Evolutionary conservation across 1,140 invertebrate species (phyloP), one percentile per base, ranked within the genome.

Genomic region (Temnothorax curvispinosus): DNA sequence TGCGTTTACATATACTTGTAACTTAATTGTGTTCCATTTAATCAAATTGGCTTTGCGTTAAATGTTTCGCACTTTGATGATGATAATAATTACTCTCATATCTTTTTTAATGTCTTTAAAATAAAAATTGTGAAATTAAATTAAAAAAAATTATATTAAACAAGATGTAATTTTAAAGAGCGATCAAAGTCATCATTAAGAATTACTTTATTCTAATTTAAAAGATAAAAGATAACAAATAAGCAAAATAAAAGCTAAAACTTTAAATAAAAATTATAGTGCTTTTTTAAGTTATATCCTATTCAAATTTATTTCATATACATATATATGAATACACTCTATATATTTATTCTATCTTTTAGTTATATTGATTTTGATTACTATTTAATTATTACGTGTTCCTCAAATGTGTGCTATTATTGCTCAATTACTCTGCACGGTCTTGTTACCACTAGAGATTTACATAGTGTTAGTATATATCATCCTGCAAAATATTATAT

Each of bases 1-100:
- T 47, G 27, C 69, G 47, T 60, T 58, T 74, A 74, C 67, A 84
- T 75, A 58, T 60, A 74, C n/a, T 50, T 50, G 69, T 44, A 41
- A 47, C 18, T 74, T 38, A 60, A 75, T 75, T 84, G 52, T 47
- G 58, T 38, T 60, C 27, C 58, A 60, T 50, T 58, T 60, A 84
- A 75, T 35, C 5, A 35, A 21, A 84, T 74, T 84, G 60, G 56
- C n/a, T 74, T 47, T 50, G n/a, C n/a, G 27, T 27, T 47, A 84
- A 74, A 35, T 81, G 9, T 65, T 65, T 78, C 13, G 18, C 41
- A 65, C 11, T 1, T 35, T 50, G 8, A 44, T 18, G 13, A 47
- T 44, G 18, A 38, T 75, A 75, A 56, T 44, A 32, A 27, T 60
- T 32, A 27, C 54, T 18, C 21, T 18, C 21, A 44, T 7, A 41